Conservation (phyloP, 2,888 invertebrate genomes). For the Tenthredo notha region DNA sequence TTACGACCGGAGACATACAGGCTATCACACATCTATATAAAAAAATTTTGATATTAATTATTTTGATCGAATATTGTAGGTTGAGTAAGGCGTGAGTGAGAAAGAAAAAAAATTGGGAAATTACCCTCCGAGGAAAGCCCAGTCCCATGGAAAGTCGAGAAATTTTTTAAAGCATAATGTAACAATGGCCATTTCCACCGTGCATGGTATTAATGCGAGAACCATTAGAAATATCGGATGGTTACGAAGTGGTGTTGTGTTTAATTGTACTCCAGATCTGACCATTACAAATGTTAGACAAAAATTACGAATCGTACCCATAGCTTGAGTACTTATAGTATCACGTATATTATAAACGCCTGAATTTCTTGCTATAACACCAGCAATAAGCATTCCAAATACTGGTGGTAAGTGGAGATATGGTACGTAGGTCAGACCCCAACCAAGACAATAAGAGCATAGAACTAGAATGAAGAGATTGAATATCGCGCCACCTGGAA, state of each 20-base stretch:
- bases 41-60: no score
- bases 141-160: constrained; percentile 70
- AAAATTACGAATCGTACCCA: constrained; percentile 69
- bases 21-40: constrained; percentile 69
- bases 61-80: no score
- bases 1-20: constrained; percentile 74
- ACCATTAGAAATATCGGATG: constrained; percentile 67
- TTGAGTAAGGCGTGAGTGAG: no score
- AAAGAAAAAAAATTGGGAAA: not conserved
- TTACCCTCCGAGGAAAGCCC: constrained; percentile 74
- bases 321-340: constrained; percentile 63
- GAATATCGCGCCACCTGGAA: constrained; percentile 67
- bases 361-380: constrained; percentile 76
- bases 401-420: constrained; percentile 79
- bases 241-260: constrained; percentile 66
- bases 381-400: constrained; percentile 83
- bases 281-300: constrained; percentile 72
- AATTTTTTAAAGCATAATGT: constrained; percentile 64
- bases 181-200: constrained; percentile 67
- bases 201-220: constrained; percentile 70
- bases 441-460: constrained; percentile 69
- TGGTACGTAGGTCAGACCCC: constrained; percentile 69
- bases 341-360: constrained; percentile 68
- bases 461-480: constrained; percentile 68
- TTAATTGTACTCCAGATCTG: constrained; percentile 72